Base-by-base conservation (phyloP, 2,888 invertebrate species). In the Amitus sp. region DNA sequence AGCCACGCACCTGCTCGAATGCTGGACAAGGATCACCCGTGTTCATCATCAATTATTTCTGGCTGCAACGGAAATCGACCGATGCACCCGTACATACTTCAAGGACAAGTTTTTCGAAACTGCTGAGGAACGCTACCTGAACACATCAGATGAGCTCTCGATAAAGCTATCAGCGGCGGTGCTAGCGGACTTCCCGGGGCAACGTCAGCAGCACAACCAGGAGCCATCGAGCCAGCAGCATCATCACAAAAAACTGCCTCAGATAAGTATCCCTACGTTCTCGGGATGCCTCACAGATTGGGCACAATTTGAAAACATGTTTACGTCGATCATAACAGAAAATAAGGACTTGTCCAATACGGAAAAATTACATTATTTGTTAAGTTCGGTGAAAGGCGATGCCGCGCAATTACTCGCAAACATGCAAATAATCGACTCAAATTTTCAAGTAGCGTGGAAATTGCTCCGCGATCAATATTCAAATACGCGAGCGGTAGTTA, bases 261-360 rank as follows among this genome's bases (percentile, higher is more conserved):
- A 17, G 13, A 47, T 47, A 5, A 34, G 34, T 9, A 19, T 47
- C 2, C 34, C 17, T 13, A 3, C 28, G 18, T 47, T 47, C 10
- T 47, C 30, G 33, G 47, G 47, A 27, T 2, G 15, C 13, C 33
- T 17, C 34, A 13, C 47, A 2, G 47, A 47, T n/a, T 47, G 20
- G 47, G 19, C 23, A 33, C 18, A 2, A 2, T 47, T 47, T 33
- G 33, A 47, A 47, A 17, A 47, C 12, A 17, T 33, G 6, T 47
- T 47, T 18, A 4, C 17, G 1, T 47, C 33, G 27, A 17, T 47
- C 3, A 27, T 47, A 10, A 47, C 34, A 18, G 9, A 47, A 3
- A 27, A 47, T 30, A 9, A 9, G 4, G 19, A 20, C 18, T 6
- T 47, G 3, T 18, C 10, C 7, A 33, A 47, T 19, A 4, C 33